phyloP scores from a whole-genome alignment of 2,888 invertebrate genomes.

The Metallyticus violacea region DNA sequence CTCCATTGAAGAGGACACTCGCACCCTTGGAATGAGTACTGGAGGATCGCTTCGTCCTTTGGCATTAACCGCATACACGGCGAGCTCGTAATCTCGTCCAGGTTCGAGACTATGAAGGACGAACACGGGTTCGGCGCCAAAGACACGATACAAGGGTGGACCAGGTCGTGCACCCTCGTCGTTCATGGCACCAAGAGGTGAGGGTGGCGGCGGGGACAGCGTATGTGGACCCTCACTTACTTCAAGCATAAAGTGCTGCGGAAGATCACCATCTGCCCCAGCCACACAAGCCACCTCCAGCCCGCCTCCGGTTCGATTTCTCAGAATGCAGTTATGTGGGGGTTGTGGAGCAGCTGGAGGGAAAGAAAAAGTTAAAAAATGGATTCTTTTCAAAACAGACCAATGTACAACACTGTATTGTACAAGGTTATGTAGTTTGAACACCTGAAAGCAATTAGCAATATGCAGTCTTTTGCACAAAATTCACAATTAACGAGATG shows the following conservation, averaged over 20 bases:
- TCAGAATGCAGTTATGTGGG: slow-evolving; percentile 69
- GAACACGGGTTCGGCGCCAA: slow-evolving; percentile 53
- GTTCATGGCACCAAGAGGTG: slow-evolving; percentile 34
- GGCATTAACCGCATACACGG: slow-evolving; percentile 81
- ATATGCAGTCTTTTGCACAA: no score
- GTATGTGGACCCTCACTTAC: slow-evolving; percentile 47
- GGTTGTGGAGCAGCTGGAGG: slow-evolving; percentile 70
- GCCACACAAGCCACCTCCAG: slow-evolving; percentile 71
- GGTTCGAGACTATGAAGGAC: slow-evolving; percentile 67
- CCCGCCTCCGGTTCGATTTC: slow-evolving; percentile 60
- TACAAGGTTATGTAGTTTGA: no score
- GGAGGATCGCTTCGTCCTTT: slow-evolving; percentile 84
- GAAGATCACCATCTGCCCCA: slow-evolving; percentile 77
- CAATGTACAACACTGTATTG: no score
- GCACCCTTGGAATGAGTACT: slow-evolving; percentile 67
- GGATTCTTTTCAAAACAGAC: no score
- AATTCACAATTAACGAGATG: no score
- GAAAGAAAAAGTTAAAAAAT: slow-evolving; percentile 6
- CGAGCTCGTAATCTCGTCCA: slow-evolving; percentile 72
- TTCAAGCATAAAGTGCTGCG: slow-evolving; percentile 79
- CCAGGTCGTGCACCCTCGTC: slow-evolving; percentile 16
- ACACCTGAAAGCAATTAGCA: no score
- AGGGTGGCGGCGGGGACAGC: slow-evolving; percentile 39
- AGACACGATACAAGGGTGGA: slow-evolving; percentile 15
- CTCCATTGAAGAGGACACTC: slow-evolving; percentile 43